Evolutionary conservation across 2,797 vertebrate genomes (phyloP), one percentile per base, ranked within the genome.

Genomic region (Streptopelia turtur): DNA sequence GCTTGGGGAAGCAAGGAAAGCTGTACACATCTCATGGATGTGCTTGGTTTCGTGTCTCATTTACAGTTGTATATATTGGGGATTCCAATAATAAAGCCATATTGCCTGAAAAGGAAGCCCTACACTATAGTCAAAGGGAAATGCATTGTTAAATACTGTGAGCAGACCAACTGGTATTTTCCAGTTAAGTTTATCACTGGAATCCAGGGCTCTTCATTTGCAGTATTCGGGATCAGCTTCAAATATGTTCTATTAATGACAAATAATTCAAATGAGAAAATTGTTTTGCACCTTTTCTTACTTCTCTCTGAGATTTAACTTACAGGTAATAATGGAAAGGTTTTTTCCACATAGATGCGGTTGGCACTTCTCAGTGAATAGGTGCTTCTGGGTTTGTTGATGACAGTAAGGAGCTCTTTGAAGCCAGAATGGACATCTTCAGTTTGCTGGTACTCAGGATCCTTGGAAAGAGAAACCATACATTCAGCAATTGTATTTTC

Each of bases 331-430:
- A 97, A 79, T 4, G 14, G 6, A 45, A 69, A 81, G 22, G 18
- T 91, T 88, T 96, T 94, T 47, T 97, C 96, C 33, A 93, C 4
- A 0, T 91, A 97, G 43, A 97, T 75, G 31, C 85, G 78, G 16
- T 95, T 97, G 78, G 95, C 95, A 55, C 18, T 94, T 87, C 17
- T 97, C 64, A 97, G 90, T 0, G 84, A 83, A 63, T 96, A 96
- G 16, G 39, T 43, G 18, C 20, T 88, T 78, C 70, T 90, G 45
- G 95, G 78, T 88, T 95, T 93, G 71, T 96, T 97, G 28, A 96
- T 64, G 21, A 41, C 79, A 74, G 77, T 18, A 35, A 90, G 63
- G 59, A 96, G 66, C 28, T 71, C 30, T 53, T 95, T 81, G 93
- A 96, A 97, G 50, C 83, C 47, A 57, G 90, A 72, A 23, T 97